These are phyloP conservation scores for Cataglyphis altisquamis DNA, from an alignment of 2,888 invertebrate species.

Conservation along the genomic window DNA sequence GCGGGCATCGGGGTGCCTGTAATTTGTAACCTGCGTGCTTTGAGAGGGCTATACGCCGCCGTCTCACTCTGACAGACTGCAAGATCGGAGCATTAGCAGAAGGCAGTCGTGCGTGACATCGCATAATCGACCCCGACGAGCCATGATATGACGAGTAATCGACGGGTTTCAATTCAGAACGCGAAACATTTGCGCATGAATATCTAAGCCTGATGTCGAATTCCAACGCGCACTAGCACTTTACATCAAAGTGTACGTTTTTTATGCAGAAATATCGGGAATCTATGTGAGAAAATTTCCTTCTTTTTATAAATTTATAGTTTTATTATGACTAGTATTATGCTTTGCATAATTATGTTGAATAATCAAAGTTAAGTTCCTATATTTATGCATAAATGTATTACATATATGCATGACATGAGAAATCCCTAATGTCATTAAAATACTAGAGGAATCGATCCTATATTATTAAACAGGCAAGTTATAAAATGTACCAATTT, in stretches of 20 bases:
- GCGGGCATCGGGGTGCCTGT: conserved; percentile 70
- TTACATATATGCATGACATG: conserved; percentile 35
- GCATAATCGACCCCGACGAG: conserved; percentile 61
- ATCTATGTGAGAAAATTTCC: neutral
- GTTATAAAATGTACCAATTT: neutral
- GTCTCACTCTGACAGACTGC: conserved; percentile 54
- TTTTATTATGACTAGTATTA: neutral
- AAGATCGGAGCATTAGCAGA: conserved; percentile 64
- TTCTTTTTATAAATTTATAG: neutral
- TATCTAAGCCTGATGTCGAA: conserved; percentile 36
- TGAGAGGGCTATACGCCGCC: conserved; percentile 59
- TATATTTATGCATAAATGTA: conserved; percentile 2
- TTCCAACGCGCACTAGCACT: conserved; percentile 10
- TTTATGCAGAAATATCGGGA: neutral
- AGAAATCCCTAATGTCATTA: conserved; percentile 15
- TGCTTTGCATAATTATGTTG: neutral
- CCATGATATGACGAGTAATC: conserved; percentile 54
- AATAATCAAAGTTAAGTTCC: neutral
- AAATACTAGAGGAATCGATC: conserved; percentile 6
- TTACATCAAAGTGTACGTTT: no score
- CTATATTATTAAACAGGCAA: neutral
- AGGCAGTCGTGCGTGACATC: conserved; percentile 65
- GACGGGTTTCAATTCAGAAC: conserved; percentile 56
- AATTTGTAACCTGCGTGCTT: conserved; percentile 75
- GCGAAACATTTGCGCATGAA: conserved; percentile 52